Conservation (phyloP, 2,797 vertebrate genomes). For the Pangasius mekongensis region DNA sequence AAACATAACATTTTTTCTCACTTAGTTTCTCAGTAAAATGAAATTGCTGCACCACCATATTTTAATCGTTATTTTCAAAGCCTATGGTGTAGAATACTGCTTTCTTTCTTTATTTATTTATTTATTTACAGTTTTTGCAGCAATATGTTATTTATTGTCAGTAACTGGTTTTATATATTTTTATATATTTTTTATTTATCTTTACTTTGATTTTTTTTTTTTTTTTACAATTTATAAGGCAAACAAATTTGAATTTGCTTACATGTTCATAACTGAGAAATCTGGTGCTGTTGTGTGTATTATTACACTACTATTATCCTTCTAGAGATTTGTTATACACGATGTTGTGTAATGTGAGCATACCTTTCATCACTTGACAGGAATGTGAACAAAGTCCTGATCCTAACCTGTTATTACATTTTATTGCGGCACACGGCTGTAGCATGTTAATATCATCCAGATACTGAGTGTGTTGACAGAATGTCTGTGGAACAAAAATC, state of each 20-base stretch:
- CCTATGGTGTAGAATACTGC: not conserved
- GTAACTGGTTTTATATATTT: not conserved
- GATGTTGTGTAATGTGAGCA: not conserved
- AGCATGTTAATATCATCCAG: slow-evolving; percentile 12
- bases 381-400: not conserved
- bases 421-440: not conserved
- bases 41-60: not conserved
- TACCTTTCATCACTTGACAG: not conserved
- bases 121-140: not conserved
- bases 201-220: not conserved
- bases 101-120: not conserved
- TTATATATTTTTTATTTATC: not conserved
- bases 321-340: not conserved
- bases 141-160: slow-evolving; percentile 9
- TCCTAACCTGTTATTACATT: not conserved
- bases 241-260: not conserved
- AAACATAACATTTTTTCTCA: not conserved
- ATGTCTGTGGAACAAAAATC: not conserved
- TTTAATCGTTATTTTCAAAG: not conserved
- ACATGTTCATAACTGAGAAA: not conserved
- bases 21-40: not conserved
- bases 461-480: not conserved
- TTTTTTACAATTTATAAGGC: not conserved
- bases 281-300: not conserved
- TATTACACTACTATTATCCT: not conserved